phyloP scores from a whole-genome alignment of 2,888 invertebrate species.

The Craniophora ligustri region DNA sequence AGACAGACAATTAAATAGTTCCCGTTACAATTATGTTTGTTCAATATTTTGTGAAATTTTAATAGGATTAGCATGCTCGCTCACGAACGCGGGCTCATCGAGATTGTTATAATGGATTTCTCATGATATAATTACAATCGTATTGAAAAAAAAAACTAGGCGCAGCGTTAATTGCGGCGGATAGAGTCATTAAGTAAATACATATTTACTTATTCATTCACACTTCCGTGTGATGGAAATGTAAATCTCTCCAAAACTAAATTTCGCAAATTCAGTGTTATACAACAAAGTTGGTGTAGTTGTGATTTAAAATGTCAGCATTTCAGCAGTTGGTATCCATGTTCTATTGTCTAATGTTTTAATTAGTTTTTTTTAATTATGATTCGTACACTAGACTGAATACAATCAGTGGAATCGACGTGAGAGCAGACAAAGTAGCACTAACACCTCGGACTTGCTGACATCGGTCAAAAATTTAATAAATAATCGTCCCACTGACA shows the following conservation, averaged over 20 bases:
- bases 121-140: constrained; percentile 74
- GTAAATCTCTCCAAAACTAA: constrained; percentile 25
- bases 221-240: constrained; percentile 54
- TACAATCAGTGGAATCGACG: constrained; percentile 29
- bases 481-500: constrained; percentile 18
- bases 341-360: constrained; percentile 40
- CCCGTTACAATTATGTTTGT: constrained; percentile 76
- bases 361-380: constrained; percentile 21
- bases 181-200: constrained; percentile 60
- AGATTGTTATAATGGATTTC: constrained; percentile 63
- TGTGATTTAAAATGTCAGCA: constrained; percentile 29
- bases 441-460: no score
- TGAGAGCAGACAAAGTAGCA: constrained; percentile 40
- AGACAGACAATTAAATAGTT: constrained; percentile 66
- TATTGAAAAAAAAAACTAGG: constrained; percentile 75
- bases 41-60: constrained; percentile 75
- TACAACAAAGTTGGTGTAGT: constrained; percentile 34
- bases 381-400: constrained; percentile 35
- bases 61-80: constrained; percentile 61
- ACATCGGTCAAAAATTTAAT: no score
- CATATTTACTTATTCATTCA: constrained; percentile 49
- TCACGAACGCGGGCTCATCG: constrained; percentile 62
- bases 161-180: constrained; percentile 61
- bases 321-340: no score
- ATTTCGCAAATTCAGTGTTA: constrained; percentile 39